Base-by-base conservation (phyloP, 2,113 vertebrate species). In the Numenius arquata region DNA sequence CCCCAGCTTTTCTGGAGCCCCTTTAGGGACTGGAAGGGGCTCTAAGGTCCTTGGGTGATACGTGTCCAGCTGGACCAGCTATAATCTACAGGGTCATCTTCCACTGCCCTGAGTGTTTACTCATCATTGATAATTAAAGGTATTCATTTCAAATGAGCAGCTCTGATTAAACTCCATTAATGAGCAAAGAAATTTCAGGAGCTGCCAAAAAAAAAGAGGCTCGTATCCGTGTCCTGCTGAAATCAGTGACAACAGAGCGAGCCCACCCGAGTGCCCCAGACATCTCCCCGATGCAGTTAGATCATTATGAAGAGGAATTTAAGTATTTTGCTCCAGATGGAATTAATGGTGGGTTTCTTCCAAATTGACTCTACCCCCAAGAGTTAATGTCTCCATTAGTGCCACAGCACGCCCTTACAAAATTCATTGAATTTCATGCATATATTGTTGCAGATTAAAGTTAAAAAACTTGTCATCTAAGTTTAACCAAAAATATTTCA, bases 401-500 rank as follows among this genome's bases (percentile, higher is more conserved):
- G 32, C 45, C 63, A 30, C 89, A 40, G 56, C 88, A 72, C 9
- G n/a, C 75, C 14, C 62, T 53, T 73, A 78, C 19, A 84, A 71
- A 65, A 59, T 45, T 53, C 65, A 13, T 27, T 62, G 32, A 67
- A 88, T 89, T 86, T 34, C 48, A 50, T 65, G 40, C 34, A 72
- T 41, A 56, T 32, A 53, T 52, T 86, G 26, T 66, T 75, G 83
- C 91, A 93, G 34, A 73, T 89, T 78, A 86, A 89, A 75, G 77
- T 89, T 83, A 36, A 83, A 73, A 84, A 65, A 85, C 47, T 82
- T 71, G 38, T 91, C 78, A 81, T 43, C 85, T 67, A 27, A 67
- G 65, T 89, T 89, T 84, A 80, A 83, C 56, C 48, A 63, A 94
- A 92, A 76, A 20, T n/a, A 82, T 79, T 87, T 95, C 81, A 92